Conservation (phyloP, 2,113 vertebrate species). For the Dromas ardeola region DNA sequence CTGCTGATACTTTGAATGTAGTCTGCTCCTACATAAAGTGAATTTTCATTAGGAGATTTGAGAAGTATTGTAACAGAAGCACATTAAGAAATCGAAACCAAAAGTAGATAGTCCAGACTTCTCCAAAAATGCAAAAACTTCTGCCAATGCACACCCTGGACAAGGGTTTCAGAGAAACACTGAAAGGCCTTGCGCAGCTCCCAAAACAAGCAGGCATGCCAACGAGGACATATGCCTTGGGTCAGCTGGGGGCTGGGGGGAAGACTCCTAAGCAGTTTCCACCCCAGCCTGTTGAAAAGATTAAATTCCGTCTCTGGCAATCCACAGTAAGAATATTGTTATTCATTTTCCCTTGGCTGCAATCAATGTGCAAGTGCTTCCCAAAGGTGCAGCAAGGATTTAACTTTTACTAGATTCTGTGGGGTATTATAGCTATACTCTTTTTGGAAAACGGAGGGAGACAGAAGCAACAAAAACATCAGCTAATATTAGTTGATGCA, state of each 20-base stretch:
- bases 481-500: background rate
- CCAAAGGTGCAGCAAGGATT: background rate
- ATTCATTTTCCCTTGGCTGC: background rate
- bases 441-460: background rate
- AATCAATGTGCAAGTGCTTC: background rate
- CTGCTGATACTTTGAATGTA: background rate
- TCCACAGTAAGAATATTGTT: background rate
- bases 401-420: background rate
- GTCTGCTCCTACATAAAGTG: background rate
- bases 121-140: background rate
- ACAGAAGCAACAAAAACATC: background rate
- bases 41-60: background rate
- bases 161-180: background rate
- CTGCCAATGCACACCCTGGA: background rate
- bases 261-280: background rate
- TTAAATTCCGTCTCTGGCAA: background rate
- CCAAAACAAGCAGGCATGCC: background rate
- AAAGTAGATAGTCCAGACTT: background rate
- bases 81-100: background rate
- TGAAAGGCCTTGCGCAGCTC: background rate
- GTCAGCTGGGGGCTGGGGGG: background rate
- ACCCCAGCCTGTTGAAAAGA: background rate
- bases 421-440: background rate
- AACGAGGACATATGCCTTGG: background rate
- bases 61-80: background rate